These are phyloP conservation scores for Onychomys torridus DNA, from an alignment of 2,797 vertebrate genomes.

Conservation along the genomic window DNA sequence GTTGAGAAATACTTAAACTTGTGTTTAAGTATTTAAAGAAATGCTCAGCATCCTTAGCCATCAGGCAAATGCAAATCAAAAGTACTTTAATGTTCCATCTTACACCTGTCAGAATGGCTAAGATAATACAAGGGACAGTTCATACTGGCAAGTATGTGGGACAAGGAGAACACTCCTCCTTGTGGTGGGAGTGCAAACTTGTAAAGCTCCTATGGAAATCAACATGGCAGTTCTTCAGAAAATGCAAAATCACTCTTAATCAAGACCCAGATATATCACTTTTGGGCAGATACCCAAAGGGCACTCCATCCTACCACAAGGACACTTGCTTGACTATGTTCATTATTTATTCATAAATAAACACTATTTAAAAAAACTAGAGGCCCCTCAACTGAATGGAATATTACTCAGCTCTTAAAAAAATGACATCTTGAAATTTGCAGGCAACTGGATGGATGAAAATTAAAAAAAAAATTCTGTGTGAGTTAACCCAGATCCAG, in stretches of 20 bases:
- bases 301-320: not conserved
- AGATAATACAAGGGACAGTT: not conserved
- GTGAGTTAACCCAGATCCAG: not conserved
- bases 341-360: not conserved
- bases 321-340: not conserved
- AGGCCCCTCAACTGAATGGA: not conserved
- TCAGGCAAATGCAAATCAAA: not conserved
- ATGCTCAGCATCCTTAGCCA: not conserved
- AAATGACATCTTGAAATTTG: not conserved
- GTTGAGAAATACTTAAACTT: not conserved
- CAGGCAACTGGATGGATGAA: not conserved
- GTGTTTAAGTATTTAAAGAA: not conserved
- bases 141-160: not conserved
- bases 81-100: not conserved
- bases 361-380: not conserved
- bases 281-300: not conserved
- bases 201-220: not conserved
- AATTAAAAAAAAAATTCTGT: not conserved
- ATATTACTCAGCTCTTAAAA: not conserved
- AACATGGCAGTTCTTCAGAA: not conserved
- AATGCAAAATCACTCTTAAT: not conserved
- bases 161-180: not conserved
- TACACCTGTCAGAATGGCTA: not conserved
- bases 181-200: not conserved
- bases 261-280: not conserved